Evolutionary conservation across 1,140 invertebrate species (phyloP), one percentile per base, ranked within the genome.

Genomic region (Elysia chlorotica): DNA sequence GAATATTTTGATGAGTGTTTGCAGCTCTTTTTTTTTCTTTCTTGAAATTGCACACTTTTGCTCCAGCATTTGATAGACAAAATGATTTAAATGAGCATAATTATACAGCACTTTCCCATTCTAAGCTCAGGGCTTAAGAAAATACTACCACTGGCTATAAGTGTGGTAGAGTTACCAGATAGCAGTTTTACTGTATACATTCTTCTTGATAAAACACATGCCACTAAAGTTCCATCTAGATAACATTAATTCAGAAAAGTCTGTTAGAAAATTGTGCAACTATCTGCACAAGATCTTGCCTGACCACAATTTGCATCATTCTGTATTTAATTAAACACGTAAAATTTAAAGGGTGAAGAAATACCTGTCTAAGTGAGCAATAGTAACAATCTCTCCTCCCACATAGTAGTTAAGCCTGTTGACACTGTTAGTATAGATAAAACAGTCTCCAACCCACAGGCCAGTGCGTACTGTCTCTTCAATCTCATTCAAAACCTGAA

Each of bases 321-420:
- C 10, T 48, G 41, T 48, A 48, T n/a, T 48, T 14, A 48, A 14
- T 14, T 14, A 14, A 48, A 48, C n/a, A n/a, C n/a, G 41, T 48
- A 48, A 48, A 14, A 48, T 48, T n/a, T 14, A 10, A n/a, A n/a
- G n/a, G n/a, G n/a, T 38, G 36, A n/a, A 66, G 35, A 48, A 78
- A 77, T 76, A 90, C 89, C 96, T 92, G 86, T 99, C 98, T 56
- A 99, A 90, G 89, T 99, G 98, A 5, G 97, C 96, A 41, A 99
- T 93, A 1, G 97, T 99, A 0, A 99, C 97, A 57, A 99, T 94
- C 89, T 99, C 97, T 31, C 98, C 98, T 31, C 98, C 98, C 28
- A 99, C 97, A 86, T 97, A 99, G 84, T 99, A 99, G 87, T 99
- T 99, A 21, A 99, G 92, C 69, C 98, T 91, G 88, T 99, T 99